A percentile compares a stretch with the other conserved stretches of the same genome.
Conservation (phyloP, 2,113 vertebrate genomes). For the Crotalus tigris region DNA sequence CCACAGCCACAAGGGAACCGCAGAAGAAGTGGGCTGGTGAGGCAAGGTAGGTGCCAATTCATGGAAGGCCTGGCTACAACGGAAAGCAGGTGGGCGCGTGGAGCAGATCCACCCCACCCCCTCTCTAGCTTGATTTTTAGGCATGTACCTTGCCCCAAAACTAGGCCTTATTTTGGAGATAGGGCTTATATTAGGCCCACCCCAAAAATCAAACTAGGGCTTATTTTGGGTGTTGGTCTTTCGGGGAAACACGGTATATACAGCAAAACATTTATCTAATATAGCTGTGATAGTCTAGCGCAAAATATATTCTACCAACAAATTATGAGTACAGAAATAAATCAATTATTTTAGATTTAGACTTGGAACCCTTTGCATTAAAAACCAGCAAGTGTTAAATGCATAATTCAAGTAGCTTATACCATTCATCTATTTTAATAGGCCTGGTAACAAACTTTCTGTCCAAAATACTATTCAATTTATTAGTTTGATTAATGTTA, state of each 20-base stretch:
- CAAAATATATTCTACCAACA: background rate
- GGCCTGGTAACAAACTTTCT: background rate
- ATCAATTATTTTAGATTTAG: background rate
- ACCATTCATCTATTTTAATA: background rate
- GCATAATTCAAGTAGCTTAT: background rate
- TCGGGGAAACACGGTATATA: background rate
- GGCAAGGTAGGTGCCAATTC: no score
- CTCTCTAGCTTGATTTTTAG: no score
- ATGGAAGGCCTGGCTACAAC: no score
- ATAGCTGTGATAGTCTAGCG: background rate
- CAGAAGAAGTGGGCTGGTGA: no score
- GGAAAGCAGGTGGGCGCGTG: no score
- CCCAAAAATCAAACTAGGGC: no score
- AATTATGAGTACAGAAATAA: background rate
- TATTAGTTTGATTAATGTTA: background rate
- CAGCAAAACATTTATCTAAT: background rate
- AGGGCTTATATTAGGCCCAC: no score
- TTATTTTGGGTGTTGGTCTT: no score
- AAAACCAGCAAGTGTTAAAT: background rate
- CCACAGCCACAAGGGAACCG: no score
- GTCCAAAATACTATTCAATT: background rate
- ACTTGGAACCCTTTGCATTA: background rate
- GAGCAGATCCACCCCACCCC: no score
- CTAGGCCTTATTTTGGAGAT: no score
- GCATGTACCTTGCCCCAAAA: no score